Evolutionary conservation across 2,797 vertebrate species (phyloP).

Genomic region (Borostomias antarcticus): DNA sequence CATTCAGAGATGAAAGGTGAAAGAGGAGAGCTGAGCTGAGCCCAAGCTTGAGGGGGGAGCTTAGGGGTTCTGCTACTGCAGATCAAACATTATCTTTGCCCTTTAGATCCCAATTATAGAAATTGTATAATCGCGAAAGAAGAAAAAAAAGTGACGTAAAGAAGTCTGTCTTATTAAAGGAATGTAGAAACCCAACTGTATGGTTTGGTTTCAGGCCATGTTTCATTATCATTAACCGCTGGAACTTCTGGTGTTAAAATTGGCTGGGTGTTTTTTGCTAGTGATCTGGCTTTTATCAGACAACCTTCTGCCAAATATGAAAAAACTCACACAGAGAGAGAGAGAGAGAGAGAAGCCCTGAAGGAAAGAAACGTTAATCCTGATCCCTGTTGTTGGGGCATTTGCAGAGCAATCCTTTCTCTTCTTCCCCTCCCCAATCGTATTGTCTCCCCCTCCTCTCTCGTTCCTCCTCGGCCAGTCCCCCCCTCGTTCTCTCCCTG

Average conservation of each 20-base stretch:
- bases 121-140: constrained; percentile 3
- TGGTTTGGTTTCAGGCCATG: too few species aligned
- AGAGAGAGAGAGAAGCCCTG: constrained; percentile 24
- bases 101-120: constrained; percentile 9
- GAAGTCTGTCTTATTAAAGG: background rate
- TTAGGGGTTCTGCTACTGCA: background rate
- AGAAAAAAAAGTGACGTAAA: background rate
- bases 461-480: constrained; percentile 11
- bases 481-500: background rate
- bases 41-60: constrained; percentile 12
- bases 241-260: constrained; percentile 27
- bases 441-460: background rate
- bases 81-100: constrained; percentile 3
- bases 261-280: constrained; percentile 25
- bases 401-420: constrained; percentile 2
- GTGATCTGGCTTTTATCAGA: constrained; percentile 33
- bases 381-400: constrained; percentile 20
- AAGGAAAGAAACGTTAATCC: constrained; percentile 35
- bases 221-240: background rate
- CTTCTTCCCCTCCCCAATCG: too few species aligned
- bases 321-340: constrained; percentile 19
- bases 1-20: constrained; percentile 33
- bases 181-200: background rate
- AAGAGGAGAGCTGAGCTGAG: constrained; percentile 17
- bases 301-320: constrained; percentile 19